Evolutionary conservation across 1,140 invertebrate species (phyloP).

Genomic region (Drosophila trapezifrons): DNA sequence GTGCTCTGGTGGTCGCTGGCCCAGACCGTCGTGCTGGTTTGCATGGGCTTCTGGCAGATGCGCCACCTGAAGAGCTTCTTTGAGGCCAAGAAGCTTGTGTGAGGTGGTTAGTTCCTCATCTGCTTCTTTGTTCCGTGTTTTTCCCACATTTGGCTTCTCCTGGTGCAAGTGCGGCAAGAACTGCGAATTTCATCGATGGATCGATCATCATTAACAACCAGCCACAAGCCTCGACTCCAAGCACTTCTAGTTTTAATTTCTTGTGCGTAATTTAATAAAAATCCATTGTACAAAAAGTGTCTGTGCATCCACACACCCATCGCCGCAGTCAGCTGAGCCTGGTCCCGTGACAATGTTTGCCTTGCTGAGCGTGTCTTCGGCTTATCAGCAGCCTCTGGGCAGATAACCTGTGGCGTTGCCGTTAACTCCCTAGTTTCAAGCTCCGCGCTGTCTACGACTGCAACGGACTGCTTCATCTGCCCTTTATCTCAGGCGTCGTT

Average conservation of each 20-base stretch:
- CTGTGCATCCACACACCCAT: constrained; percentile 6
- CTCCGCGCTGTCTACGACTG: constrained; percentile 27
- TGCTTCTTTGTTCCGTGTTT: constrained; percentile 33
- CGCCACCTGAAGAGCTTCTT: constrained; percentile 99
- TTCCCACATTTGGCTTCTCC: constrained; percentile 33
- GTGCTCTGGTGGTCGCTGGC: constrained; percentile 99
- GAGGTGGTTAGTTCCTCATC: constrained; percentile 62
- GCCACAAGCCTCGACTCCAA: constrained; percentile 36
- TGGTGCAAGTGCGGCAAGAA: constrained; percentile 41
- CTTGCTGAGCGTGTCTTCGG: constrained; percentile 50
- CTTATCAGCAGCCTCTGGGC: constrained; percentile 50
- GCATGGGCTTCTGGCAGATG: constrained; percentile 99
- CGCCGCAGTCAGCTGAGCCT: constrained; percentile 50
- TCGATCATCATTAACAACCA: constrained; percentile 49
- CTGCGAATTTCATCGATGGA: constrained; percentile 67
- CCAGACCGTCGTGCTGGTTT: constrained; percentile 94
- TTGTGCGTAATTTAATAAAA: constrained; percentile 80
- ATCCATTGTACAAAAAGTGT: constrained; percentile 73
- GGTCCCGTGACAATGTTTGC: constrained; percentile 68
- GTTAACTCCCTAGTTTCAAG: constrained; percentile 41
- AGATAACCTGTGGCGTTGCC: constrained; percentile 66
- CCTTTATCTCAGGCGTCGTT: constrained; percentile 59
- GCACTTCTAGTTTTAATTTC: constrained; percentile 73
- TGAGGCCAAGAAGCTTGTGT: constrained; percentile 99
- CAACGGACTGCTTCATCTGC: constrained; percentile 10